Evolutionary conservation across 1,140 invertebrate species (phyloP).

Genomic region (Neodiprion virginianus): DNA sequence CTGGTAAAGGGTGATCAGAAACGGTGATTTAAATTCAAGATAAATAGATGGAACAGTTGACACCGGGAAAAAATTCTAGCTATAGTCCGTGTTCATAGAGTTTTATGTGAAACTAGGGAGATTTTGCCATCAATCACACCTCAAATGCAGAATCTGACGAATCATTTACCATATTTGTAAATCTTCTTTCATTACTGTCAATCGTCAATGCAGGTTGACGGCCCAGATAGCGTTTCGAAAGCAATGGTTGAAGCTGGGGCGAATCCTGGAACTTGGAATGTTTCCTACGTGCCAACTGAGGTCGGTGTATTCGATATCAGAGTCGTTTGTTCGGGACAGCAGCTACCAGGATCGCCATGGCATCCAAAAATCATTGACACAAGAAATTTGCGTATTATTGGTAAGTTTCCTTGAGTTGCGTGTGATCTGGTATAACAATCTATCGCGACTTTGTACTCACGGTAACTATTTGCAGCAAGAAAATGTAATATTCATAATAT

Average conservation of each 20-base stretch:
- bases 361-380: conserved; percentile 76
- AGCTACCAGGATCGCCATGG: conserved; percentile 72
- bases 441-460: no score
- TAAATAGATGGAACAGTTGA: no score
- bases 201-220: conserved; percentile 59
- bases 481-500: no score
- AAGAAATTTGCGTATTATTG: conserved; percentile 69
- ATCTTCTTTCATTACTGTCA: conserved; percentile 5
- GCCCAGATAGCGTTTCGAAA: conserved; percentile 73
- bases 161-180: conserved; percentile 1
- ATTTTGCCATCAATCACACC: no score
- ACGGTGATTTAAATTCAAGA: no score
- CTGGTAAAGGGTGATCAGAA: conserved; percentile 29
- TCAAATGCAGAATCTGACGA: background rate
- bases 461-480: no score
- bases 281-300: conserved; percentile 74
- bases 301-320: conserved; percentile 77
- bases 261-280: conserved; percentile 64
- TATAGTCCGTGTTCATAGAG: no score
- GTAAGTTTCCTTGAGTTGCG: conserved; percentile 30
- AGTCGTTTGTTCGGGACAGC: conserved; percentile 75
- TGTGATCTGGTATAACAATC: no score
- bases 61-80: no score
- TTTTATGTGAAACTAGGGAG: no score
- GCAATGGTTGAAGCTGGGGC: conserved; percentile 61